Evolutionary conservation across 2,113 vertebrate genomes (phyloP).

Genomic region (Cynoglossus semilaevis): DNA sequence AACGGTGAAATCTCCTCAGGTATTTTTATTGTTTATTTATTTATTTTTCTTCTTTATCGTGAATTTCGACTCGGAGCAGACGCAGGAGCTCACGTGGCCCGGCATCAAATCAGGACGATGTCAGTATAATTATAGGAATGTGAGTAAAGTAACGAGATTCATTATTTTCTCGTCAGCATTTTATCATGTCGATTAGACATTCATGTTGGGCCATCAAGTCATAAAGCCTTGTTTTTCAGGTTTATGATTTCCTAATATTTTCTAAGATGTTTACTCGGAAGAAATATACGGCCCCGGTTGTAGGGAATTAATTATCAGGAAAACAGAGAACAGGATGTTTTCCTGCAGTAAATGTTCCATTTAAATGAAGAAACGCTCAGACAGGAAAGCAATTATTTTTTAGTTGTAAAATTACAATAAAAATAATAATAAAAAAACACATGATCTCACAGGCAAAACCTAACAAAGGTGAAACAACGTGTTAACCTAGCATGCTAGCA

Average conservation of each 20-base stretch:
- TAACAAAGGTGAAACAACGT: no score
- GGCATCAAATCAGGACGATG: neutral
- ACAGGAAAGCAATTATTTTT: neutral
- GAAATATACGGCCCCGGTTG: neutral
- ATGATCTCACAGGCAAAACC: neutral
- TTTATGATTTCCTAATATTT: conserved; percentile 9
- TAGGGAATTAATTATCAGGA: neutral
- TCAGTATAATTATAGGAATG: neutral
- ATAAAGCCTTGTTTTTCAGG: neutral
- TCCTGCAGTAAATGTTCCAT: neutral
- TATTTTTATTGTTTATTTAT: no score
- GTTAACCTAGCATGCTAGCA: no score
- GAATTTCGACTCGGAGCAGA: no score
- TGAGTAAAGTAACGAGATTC: neutral
- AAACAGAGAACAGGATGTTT: neutral
- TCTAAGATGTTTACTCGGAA: conserved; percentile 3
- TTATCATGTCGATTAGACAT: neutral
- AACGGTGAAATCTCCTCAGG: no score
- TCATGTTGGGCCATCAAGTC: neutral
- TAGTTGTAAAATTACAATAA: neutral
- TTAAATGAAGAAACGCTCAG: neutral
- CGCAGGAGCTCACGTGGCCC: no score
- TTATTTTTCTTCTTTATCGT: no score
- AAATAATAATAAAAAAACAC: neutral
- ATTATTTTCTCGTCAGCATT: neutral